These are phyloP conservation scores for Spongilla lacustris DNA, from an alignment of 37 sponge, comb jelly and placozoan genomes.

Conservation along the genomic window DNA sequence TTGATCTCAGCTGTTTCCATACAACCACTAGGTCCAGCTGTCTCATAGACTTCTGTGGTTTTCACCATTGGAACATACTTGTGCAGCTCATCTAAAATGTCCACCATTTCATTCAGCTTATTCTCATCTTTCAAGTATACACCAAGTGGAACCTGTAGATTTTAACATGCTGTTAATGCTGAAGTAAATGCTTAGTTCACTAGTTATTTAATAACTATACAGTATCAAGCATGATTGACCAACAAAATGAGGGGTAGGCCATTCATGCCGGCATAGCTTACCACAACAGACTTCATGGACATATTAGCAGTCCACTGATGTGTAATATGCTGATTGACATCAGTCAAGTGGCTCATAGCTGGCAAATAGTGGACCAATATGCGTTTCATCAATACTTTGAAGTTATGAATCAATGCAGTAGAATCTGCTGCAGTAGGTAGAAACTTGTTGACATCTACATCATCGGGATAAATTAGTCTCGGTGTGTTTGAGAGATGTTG, in stretches of 20 bases:
- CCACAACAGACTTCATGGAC: conserved; percentile 47
- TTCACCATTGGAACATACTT: conserved; percentile 31
- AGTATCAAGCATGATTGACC: conserved; percentile 1
- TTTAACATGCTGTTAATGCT: background rate
- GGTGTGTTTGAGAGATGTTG: background rate
- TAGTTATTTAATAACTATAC: background rate
- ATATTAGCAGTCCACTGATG: conserved; percentile 22
- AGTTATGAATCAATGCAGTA: background rate
- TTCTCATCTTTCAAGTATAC: conserved; percentile 30
- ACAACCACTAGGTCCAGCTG: background rate
- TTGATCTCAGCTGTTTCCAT: background rate
- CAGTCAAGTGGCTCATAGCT: background rate
- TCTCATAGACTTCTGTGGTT: background rate
- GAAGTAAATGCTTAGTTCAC: background rate
- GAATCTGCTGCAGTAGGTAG: background rate
- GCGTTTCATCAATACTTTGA: background rate
- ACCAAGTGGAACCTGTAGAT: conserved; percentile 50
- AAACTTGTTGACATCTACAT: conserved; percentile 1
- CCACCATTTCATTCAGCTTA: conserved; percentile 54
- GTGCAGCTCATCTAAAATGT: conserved; percentile 31
- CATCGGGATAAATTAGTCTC: background rate
- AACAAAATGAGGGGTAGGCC: background rate
- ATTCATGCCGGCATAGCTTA: conserved; percentile 4
- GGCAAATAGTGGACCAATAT: background rate
- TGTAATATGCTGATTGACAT: conserved; percentile 19